Percentiles rank a stretch among this genome's conserved stretches.
phyloP scores from a whole-genome alignment of 2,113 vertebrate genomes.

The Ptilonorhynchus violaceus region DNA sequence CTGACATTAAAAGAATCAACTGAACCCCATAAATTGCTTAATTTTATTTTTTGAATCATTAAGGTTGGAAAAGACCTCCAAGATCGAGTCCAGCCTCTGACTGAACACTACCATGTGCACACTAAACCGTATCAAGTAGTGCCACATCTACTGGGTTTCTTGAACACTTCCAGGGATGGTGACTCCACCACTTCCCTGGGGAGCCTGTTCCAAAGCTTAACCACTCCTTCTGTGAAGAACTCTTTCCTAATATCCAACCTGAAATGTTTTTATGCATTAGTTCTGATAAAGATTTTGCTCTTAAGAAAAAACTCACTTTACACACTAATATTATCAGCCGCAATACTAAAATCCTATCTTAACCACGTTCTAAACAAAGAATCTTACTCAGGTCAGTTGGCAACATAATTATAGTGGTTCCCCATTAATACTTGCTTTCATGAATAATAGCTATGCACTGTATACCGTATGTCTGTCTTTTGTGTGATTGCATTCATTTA shows the following conservation, averaged over 20 bases:
- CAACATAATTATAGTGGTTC: not conserved
- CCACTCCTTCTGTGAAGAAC: not conserved
- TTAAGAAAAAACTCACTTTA: not conserved
- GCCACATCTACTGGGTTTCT: not conserved
- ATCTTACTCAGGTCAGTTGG: not conserved
- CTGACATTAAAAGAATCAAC: not conserved
- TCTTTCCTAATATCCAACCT: not conserved
- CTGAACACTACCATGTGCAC: not conserved
- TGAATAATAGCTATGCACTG: not conserved
- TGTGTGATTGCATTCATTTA: not conserved
- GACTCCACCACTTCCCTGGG: not conserved
- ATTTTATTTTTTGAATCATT: not conserved
- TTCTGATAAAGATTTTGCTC: not conserved
- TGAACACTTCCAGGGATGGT: not conserved
- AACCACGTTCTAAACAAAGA: not conserved
- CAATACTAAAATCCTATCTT: not conserved
- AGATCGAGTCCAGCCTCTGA: not conserved
- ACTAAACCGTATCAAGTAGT: not conserved
- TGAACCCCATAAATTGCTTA: not conserved
- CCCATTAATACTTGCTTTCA: not conserved
- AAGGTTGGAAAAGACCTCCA: not conserved
- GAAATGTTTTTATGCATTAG: not conserved
- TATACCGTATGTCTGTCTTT: not conserved
- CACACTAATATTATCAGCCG: not conserved
- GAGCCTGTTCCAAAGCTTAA: not conserved